Evolutionary conservation across 2,113 vertebrate genomes (phyloP), one percentile per base, ranked within the genome.

Genomic region (Cheilinus undulatus): DNA sequence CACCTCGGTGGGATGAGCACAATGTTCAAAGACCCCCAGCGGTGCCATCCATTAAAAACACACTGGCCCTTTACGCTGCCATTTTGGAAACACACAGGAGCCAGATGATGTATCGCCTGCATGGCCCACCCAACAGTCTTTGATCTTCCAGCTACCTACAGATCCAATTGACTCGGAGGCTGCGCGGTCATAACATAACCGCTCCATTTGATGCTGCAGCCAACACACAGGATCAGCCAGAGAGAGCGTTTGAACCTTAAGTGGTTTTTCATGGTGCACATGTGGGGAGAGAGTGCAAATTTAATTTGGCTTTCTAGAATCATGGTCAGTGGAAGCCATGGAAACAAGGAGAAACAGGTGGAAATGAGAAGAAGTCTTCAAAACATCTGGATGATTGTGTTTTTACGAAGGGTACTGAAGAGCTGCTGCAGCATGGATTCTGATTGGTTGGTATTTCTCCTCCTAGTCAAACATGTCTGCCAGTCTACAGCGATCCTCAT

Each of bases 1-100:
- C 28, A 27, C 15, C 38, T 49, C 52, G 22, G 28, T 23, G 30
- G n/a, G 28, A 57, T 53, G 11, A 15, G 22, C 6, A 11, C 20
- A 11, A 9, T 53, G 62, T 68, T 86, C 60, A 70, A 73, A 83
- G 58, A 76, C 54, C 30, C 38, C 58, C 68, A n/a, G 22, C 11
- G 19, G 69, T 23, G 43, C 43, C 3, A 5, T n/a, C 26, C 57
- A 59, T 54, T 54, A 57, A 50, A 52, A 62, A 34, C 13, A 43
- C 30, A 19, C 7, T 26, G 20, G 69, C 10, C 54, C 28, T 46
- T 40, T 40, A 7, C 49, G 15, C 23, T 11, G 7, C 15, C 22
- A 12, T 66, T 53, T 13, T 48, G 30, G 27, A 73, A 59, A 54
- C 36, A 53, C 53, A 73, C 60, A 27, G 67, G 59, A 73, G 68